Conservation (phyloP, 2,888 invertebrate species). For the Zygaena filipendulae region DNA sequence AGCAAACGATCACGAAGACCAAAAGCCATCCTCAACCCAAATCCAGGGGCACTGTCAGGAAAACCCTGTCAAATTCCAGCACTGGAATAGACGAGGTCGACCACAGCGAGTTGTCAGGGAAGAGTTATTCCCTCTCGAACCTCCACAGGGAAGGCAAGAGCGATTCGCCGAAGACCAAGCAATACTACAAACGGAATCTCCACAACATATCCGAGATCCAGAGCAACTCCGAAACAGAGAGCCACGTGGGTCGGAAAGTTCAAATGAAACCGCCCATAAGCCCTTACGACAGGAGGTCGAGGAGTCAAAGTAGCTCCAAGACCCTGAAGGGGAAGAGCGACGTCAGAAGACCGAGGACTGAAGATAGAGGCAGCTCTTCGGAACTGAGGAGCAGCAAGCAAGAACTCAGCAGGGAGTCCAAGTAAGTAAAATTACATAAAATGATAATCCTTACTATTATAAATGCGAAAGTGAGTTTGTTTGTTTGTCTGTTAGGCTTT, state of each 20-base stretch:
- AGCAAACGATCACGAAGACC: conserved; percentile 34
- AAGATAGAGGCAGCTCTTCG: conserved; percentile 37
- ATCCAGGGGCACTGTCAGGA: conserved; percentile 40
- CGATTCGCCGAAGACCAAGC: conserved; percentile 39
- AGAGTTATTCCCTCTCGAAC: conserved; percentile 55
- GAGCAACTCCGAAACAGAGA: conserved; percentile 53
- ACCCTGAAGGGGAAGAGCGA: conserved; percentile 41
- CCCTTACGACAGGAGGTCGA: conserved; percentile 47
- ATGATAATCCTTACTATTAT: background rate
- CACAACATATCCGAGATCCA: conserved; percentile 69
- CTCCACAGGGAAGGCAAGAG: conserved; percentile 40
- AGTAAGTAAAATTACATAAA: too few relatives aligned
- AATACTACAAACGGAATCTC: conserved; percentile 56
- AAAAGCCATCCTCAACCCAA: conserved; percentile 33
- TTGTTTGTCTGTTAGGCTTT: too few relatives aligned
- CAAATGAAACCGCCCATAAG: conserved; percentile 50
- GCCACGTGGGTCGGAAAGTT: conserved; percentile 36
- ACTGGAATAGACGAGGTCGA: conserved; percentile 54
- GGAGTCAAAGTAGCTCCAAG: conserved; percentile 60
- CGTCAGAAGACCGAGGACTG: conserved; percentile 24
- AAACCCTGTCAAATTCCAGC: conserved; percentile 55
- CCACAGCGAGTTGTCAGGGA: conserved; percentile 38
- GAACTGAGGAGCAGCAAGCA: conserved; percentile 52
- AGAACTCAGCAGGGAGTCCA: conserved; percentile 43
- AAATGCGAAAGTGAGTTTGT: too few relatives aligned